Conservation (phyloP, 2,888 invertebrate genomes). For the Phymatocera aterrima region DNA sequence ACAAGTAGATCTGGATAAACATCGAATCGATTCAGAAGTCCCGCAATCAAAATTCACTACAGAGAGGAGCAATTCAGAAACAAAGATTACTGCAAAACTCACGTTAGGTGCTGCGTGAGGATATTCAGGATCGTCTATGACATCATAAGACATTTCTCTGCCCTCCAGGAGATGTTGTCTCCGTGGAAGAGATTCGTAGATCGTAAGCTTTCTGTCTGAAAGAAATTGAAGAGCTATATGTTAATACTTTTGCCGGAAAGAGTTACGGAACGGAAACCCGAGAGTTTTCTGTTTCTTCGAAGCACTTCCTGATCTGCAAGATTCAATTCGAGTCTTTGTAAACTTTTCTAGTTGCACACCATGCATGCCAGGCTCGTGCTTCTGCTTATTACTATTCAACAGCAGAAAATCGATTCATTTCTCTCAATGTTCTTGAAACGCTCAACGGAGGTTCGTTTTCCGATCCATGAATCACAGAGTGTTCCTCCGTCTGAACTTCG, state of each 20-base stretch:
- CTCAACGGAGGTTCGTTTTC: too few species aligned
- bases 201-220: constrained; percentile 68
- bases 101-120: constrained; percentile 68
- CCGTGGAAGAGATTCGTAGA: constrained; percentile 69
- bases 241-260: background rate
- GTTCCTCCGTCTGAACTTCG: too few species aligned
- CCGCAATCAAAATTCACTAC: background rate
- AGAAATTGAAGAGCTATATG: constrained; percentile 51
- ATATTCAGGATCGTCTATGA: constrained; percentile 67
- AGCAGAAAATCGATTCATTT: too few species aligned
- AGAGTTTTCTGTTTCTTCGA: background rate
- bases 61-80: background rate
- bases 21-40: background rate
- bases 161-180: constrained; percentile 67
- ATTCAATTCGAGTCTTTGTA: too few species aligned
- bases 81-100: constrained; percentile 48
- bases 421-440: too few species aligned
- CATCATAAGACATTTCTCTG: constrained; percentile 65
- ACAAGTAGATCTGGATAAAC: too few species aligned
- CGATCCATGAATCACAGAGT: too few species aligned
- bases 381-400: too few species aligned
- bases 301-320: too few species aligned
- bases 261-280: background rate
- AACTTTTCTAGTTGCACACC: too few species aligned
- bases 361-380: too few species aligned